Evolutionary conservation across 2,113 vertebrate genomes (phyloP), one percentile per base, ranked within the genome.

Genomic region (Eleginops maclovinus): DNA sequence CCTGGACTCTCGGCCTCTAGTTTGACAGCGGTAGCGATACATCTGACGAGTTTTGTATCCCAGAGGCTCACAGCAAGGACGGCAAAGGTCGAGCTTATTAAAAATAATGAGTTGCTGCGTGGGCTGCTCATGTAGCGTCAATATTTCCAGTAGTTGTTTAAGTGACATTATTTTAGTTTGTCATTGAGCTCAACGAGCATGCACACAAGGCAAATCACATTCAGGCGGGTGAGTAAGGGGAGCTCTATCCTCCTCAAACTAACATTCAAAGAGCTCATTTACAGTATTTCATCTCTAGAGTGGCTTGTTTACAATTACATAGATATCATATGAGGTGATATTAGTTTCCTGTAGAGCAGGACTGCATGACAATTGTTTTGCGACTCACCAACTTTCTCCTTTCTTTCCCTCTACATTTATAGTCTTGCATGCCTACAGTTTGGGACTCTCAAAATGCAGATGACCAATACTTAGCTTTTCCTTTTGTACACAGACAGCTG

Each of bases 1-100:
- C 70, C 56, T 78, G 16, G 28, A 81, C 51, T 53, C 55, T 12
- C 0, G 76, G 83, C 81, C 76, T 86, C 78, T 71, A 47, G 87
- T 81, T 85, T 79, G 85, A 87, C 41, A 4, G 49, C n/a, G 41
- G 71, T 9, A 16, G 66, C 15, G 0, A 21, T 15, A 46, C 22
- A 46, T 46, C 40, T 3, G 24, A 0, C 3, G 0, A 40, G 13
- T 44, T 36, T 56, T 24, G 40, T 14, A 7, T 62, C 60, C 3
- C 8, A 9, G 15, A 31, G 62, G 10, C 26, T 1, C 4, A 14
- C 4, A 22, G 16, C 3, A 9, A 22, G 21, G 63, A 16, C 75
- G 26, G 64, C 56, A 54, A 86, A 69, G 72, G 75, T 84, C 19
- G 2, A 67, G 50, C 55, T 62, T 22, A 83, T 85, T 77, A 80